Percentiles rank a stretch among this genome's conserved stretches.
These are phyloP conservation scores for Drosophila peninsularis DNA, from an alignment of 2,888 invertebrate genomes.

Conservation along the genomic window DNA sequence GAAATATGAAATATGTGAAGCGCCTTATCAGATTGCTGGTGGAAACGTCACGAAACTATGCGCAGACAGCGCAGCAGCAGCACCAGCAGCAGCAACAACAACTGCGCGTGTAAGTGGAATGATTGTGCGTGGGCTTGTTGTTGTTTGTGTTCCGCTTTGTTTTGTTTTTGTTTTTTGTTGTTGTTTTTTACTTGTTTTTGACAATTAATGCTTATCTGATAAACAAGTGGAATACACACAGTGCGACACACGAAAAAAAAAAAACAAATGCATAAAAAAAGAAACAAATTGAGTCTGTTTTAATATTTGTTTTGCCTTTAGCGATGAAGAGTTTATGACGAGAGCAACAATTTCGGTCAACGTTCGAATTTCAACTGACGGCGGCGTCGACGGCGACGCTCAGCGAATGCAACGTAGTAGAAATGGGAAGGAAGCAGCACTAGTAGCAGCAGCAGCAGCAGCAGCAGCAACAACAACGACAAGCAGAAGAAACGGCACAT, in stretches of 20 bases:
- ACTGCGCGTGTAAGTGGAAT: slow-evolving; percentile 31
- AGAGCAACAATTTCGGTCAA: slow-evolving; percentile 77
- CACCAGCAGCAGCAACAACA: slow-evolving; percentile 8
- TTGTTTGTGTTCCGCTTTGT: slow-evolving; percentile 13
- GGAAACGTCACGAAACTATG: slow-evolving; percentile 47
- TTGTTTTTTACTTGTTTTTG: slow-evolving; percentile 1
- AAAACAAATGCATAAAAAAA: slow-evolving; percentile 11
- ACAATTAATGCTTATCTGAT: slow-evolving; percentile 46
- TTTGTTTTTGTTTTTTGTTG: neutral
- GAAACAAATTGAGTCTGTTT: slow-evolving; percentile 17
- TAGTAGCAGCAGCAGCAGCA: slow-evolving; percentile 24
- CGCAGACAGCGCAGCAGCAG: slow-evolving; percentile 23
- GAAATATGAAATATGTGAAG: slow-evolving; percentile 22
- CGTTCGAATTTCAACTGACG: slow-evolving; percentile 78
- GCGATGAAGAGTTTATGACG: slow-evolving; percentile 24
- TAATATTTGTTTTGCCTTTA: slow-evolving; percentile 20
- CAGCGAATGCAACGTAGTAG: slow-evolving; percentile 65
- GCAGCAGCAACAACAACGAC: slow-evolving; percentile 27
- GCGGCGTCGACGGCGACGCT: slow-evolving; percentile 49
- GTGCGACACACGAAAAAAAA: slow-evolving; percentile 4
- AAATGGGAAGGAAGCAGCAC: slow-evolving; percentile 66
- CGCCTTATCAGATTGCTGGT: slow-evolving; percentile 47
- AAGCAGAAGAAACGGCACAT: slow-evolving; percentile 17
- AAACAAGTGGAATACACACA: slow-evolving; percentile 17
- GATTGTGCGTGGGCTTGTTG: slow-evolving; percentile 35